Conservation (phyloP, 2,888 invertebrate genomes). For the Melipona bicolor region DNA sequence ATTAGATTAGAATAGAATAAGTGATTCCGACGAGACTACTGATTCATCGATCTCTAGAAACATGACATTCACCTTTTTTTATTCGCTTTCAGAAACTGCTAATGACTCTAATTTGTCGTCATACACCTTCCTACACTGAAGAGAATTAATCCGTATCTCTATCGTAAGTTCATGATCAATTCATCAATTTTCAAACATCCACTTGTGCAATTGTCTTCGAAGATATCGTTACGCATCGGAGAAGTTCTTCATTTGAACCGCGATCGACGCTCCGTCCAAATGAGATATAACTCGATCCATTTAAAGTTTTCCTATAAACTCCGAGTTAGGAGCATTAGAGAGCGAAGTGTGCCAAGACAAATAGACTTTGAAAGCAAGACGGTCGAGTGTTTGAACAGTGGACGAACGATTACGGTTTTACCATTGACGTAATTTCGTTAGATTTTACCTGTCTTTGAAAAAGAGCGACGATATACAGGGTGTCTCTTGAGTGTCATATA, state of each 20-base stretch:
- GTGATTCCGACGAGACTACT: background rate
- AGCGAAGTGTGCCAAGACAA: background rate
- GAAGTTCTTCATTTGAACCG: background rate
- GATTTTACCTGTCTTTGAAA: background rate
- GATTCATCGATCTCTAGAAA: background rate
- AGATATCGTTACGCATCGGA: background rate
- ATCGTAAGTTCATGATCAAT: constrained; percentile 2
- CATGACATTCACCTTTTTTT: background rate
- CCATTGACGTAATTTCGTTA: constrained; percentile 1
- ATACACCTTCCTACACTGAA: background rate
- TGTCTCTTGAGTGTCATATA: no score
- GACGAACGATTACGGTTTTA: background rate
- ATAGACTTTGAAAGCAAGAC: background rate
- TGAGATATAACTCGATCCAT: background rate
- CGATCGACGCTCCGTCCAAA: background rate
- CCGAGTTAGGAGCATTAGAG: background rate
- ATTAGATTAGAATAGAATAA: background rate
- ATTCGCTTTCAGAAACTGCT: background rate
- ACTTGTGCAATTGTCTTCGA: background rate
- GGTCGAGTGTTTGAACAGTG: background rate
- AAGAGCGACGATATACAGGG: background rate
- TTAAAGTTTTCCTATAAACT: background rate
- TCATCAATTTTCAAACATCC: background rate
- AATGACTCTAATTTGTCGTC: background rate
- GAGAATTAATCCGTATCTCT: background rate